These are phyloP conservation scores for Panorpa germanica DNA, from an alignment of 2,888 invertebrate genomes.

Conservation along the genomic window DNA sequence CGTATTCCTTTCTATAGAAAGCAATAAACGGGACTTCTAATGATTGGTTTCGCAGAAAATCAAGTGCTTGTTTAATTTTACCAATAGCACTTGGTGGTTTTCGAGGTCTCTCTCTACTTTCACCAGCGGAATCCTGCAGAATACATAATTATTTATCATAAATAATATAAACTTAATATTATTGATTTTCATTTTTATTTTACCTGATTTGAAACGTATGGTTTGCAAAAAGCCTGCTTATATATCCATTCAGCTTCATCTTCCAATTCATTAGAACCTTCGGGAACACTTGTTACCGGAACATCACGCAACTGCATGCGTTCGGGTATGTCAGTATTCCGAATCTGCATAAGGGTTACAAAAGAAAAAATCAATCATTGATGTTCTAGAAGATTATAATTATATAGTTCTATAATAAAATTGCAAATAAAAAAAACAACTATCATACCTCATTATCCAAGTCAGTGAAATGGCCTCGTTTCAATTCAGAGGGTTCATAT, in stretches of 20 bases:
- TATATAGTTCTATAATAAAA: background rate
- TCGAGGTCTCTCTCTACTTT: conserved; percentile 29
- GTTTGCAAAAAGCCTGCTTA: conserved; percentile 76
- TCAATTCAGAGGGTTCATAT: conserved; percentile 94
- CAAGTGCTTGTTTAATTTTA: conserved; percentile 87
- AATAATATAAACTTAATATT: background rate
- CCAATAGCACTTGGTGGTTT: conserved; percentile 53
- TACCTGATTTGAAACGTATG: conserved; percentile 65
- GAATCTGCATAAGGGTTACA: conserved; percentile 29
- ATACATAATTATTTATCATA: conserved; percentile 11
- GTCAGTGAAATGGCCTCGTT: conserved; percentile 90
- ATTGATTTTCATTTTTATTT: conserved; percentile 15
- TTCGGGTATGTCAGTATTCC: conserved; percentile 78
- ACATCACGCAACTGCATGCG: conserved; percentile 80
- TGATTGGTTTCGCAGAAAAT: conserved; percentile 89
- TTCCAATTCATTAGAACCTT: conserved; percentile 73
- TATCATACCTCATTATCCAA: conserved; percentile 67
- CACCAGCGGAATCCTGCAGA: conserved; percentile 19
- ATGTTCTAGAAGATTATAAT: background rate
- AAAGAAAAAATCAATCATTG: conserved; percentile 1
- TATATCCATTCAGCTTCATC: conserved; percentile 97
- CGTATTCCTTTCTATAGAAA: conserved; percentile 95
- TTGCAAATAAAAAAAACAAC: conserved; percentile 5
- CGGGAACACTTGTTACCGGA: conserved; percentile 64
- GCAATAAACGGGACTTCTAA: conserved; percentile 97